phyloP scores from a whole-genome alignment of 2,113 vertebrate genomes.

The Clarias macrocephalus region DNA sequence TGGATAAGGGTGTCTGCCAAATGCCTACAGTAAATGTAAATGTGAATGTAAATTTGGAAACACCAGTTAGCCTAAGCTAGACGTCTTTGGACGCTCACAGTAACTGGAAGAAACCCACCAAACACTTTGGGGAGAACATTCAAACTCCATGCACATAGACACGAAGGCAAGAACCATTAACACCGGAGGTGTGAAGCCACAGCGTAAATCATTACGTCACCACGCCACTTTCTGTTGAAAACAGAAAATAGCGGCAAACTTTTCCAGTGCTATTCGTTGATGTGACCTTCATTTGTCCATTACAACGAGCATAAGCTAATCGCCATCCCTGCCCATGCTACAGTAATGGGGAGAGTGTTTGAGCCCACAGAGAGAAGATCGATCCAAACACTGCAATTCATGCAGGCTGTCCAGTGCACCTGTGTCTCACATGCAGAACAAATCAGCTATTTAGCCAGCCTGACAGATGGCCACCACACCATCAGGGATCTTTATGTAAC shows the following conservation, averaged over 20 bases:
- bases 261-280: background rate
- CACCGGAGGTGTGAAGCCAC: no score
- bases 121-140: no score
- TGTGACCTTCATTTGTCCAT: background rate
- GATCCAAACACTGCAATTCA: constrained; percentile 12
- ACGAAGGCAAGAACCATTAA: no score
- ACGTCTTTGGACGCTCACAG: no score
- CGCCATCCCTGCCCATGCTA: background rate
- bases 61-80: no score
- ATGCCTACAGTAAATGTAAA: no score
- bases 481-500: background rate
- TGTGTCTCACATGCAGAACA: constrained; percentile 24
- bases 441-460: constrained; percentile 17
- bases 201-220: no score
- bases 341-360: background rate
- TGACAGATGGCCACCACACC: constrained; percentile 29
- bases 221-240: no score
- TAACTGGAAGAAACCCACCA: no score
- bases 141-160: no score
- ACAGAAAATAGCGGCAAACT: background rate
- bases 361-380: background rate
- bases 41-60: no score
- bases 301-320: background rate
- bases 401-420: constrained; percentile 24
- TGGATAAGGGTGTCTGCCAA: no score